Evolutionary conservation across 2,113 vertebrate genomes (phyloP).

Genomic region (Okapia johnstoni): DNA sequence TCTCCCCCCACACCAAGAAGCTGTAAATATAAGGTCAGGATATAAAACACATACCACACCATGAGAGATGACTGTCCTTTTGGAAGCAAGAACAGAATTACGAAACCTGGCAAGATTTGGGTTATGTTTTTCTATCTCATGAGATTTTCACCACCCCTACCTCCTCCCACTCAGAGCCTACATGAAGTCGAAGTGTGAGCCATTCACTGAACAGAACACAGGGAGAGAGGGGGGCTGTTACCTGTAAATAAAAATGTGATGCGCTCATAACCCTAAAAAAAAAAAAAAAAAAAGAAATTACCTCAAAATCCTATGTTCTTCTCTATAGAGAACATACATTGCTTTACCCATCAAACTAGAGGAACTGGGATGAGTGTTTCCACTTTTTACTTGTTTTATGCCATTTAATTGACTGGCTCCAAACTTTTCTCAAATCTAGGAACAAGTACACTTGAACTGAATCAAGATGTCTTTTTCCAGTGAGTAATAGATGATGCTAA

Average conservation of each 20-base stretch:
- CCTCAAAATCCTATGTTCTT: neutral
- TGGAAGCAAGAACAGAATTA: slow-evolving; percentile 1
- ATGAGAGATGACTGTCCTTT: neutral
- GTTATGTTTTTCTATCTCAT: neutral
- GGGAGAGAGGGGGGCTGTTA: neutral
- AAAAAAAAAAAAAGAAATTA: too few species aligned
- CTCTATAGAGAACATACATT: neutral
- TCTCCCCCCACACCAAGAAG: neutral
- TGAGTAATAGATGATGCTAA: neutral
- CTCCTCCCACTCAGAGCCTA: neutral
- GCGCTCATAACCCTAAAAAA: neutral
- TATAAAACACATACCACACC: neutral
- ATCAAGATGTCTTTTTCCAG: neutral
- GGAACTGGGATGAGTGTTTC: neutral
- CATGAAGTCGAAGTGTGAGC: neutral
- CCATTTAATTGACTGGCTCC: neutral
- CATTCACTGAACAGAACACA: neutral
- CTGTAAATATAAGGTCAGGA: neutral
- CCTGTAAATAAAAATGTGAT: slow-evolving; percentile 42
- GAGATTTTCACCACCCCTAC: neutral
- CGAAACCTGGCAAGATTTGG: neutral
- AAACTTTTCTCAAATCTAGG: neutral
- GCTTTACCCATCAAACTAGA: neutral
- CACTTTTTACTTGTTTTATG: neutral
- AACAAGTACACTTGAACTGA: neutral